phyloP scores from a whole-genome alignment of 35 echinoderm and acorn worm genomes.

The Heliocidaris erythrogramma region DNA sequence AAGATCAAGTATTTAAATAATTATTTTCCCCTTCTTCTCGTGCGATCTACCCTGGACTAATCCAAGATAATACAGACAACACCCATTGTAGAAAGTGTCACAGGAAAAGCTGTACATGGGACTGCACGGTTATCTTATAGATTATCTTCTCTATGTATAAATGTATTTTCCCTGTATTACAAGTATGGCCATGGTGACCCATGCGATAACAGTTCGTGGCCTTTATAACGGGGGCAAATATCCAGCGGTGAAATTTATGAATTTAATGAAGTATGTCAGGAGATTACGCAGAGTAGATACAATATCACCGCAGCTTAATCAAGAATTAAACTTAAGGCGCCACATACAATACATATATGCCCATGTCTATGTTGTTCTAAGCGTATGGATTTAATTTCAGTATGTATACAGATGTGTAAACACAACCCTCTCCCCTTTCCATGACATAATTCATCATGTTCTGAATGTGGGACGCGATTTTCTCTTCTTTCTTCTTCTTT shows the following conservation, averaged over 20 bases:
- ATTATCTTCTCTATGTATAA: no score
- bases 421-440: neutral
- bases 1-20: no score
- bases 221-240: neutral
- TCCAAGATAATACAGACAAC: no score
- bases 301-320: neutral
- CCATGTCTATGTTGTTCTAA: neutral
- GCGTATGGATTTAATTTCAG: neutral
- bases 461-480: neutral
- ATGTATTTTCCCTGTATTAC: no score
- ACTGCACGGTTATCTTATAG: no score
- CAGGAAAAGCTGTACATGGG: no score
- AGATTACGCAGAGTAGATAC: neutral
- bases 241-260: neutral
- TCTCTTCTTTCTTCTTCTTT: no score
- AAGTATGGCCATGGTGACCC: no score
- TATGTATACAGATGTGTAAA: neutral
- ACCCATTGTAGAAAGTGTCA: no score
- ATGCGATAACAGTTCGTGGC: neutral
- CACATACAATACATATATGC: neutral
- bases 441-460: neutral
- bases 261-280: conserved; percentile 11
- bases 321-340: neutral
- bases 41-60: no score
- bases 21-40: no score